Evolutionary conservation across 2,797 vertebrate species (phyloP).

Genomic region (Sebastes kiyomatsui): DNA sequence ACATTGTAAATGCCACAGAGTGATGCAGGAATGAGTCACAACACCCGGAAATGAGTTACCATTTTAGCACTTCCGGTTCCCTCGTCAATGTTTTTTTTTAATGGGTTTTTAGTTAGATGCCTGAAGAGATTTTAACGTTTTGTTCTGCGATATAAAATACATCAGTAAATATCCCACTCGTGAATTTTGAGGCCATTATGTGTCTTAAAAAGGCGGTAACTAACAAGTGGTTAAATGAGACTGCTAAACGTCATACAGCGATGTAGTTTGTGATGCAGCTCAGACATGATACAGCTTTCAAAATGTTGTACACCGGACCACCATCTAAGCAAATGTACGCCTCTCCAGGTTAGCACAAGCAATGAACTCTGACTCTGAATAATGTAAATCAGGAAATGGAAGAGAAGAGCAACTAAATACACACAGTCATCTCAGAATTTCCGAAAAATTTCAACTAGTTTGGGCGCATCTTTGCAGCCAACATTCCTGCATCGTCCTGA

Average conservation of each 20-base stretch:
- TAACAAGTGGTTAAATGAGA: no score
- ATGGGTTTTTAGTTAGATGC: no score
- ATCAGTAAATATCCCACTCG: no score
- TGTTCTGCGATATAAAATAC: no score
- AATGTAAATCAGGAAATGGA: background rate
- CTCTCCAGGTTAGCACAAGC: background rate
- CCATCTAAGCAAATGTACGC: background rate
- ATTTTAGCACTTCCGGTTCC: no score
- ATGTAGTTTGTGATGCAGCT: background rate
- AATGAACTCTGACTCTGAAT: background rate
- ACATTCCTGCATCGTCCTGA: slow-evolving; percentile 28
- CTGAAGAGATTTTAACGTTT: no score
- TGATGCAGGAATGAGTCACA: no score
- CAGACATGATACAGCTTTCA: background rate
- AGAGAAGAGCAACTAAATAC: background rate
- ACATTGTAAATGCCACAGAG: background rate
- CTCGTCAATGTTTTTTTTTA: no score
- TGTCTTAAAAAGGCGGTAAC: no score
- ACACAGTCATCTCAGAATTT: background rate
- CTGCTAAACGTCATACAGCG: fast-evolving
- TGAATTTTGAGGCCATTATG: no score
- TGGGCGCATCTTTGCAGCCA: background rate
- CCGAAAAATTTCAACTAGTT: background rate
- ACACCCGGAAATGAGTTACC: no score
- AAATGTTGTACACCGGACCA: background rate